Conservation (phyloP, 2,888 invertebrate genomes). For the Andrena flavipes region DNA sequence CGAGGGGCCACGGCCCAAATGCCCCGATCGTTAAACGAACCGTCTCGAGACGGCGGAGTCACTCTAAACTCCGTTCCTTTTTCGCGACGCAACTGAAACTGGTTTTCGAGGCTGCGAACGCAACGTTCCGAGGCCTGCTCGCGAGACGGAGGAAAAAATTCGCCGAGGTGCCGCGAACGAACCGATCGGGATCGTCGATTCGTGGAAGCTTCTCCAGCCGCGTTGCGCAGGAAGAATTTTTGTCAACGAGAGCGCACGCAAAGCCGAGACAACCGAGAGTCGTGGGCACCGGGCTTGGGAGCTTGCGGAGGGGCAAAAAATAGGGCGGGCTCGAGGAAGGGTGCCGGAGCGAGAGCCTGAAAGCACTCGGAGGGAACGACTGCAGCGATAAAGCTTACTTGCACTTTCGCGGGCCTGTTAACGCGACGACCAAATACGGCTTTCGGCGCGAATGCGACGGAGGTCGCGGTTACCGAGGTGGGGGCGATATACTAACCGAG, state of each 20-base stretch:
- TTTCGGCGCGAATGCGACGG: constrained; percentile 44
- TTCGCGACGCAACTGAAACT: constrained; percentile 40
- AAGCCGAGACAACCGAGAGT: too few relatives aligned
- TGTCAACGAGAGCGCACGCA: too few relatives aligned
- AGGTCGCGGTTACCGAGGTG: constrained; percentile 47
- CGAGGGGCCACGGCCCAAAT: neutral
- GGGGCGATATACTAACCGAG: constrained; percentile 36
- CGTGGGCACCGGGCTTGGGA: too few relatives aligned
- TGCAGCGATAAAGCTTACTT: constrained; percentile 46
- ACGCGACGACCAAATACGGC: constrained; percentile 57
- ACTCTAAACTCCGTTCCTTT: constrained; percentile 36
- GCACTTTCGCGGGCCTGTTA: constrained; percentile 57
- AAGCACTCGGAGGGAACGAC: too few relatives aligned
- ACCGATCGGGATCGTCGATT: too few relatives aligned
- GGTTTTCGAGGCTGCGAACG: constrained; percentile 45
- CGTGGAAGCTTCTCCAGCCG: too few relatives aligned
- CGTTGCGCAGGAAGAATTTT: too few relatives aligned
- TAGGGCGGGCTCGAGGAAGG: neutral
- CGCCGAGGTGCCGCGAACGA: neutral
- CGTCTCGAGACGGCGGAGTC: neutral
- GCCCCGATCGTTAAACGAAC: constrained; percentile 4
- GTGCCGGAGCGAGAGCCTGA: neutral
- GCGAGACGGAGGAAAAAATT: too few relatives aligned
- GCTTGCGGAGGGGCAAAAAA: neutral
- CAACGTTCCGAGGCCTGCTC: constrained; percentile 11